Evolutionary conservation across 2,113 vertebrate species (phyloP), one percentile per base, ranked within the genome.

Genomic region (Gobio gobio): DNA sequence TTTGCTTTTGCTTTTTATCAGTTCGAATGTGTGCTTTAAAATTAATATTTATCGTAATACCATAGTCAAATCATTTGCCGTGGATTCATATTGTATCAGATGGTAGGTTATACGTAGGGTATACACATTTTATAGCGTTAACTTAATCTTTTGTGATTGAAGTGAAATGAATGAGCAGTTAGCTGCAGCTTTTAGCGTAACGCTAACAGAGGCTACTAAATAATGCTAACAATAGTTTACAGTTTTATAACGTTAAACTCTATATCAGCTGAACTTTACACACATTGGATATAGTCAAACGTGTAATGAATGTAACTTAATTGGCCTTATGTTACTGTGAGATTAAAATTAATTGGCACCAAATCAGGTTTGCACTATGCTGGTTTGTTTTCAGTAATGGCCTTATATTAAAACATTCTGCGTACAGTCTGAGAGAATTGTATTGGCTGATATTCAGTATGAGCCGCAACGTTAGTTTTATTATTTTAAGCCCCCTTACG

Each of bases 31-130:
- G 18, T 3, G 12, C 0, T 64, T 68, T 51, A 29, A 51, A 81
- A 7, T 10, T 51, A 3, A 22, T 13, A 14, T 9, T 36, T 43
- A 1, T 45, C 14, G 20, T 26, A 79, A 24, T 79, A 79, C 43
- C 18, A 33, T 22, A 68, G 45, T 51, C 6, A 68, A 18, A 68
- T n/a, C 5, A 51, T 14, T 66, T n/a, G 7, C 16, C 51, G 74
- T n/a, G 81, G 81, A 84, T 74, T 59, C 24, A 20, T 64, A 16
- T 29, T 61, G 16, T 83, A 22, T 18, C 26, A 36, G 40, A 29
- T 76, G 81, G 87, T 85, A 88, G 76, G 82, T 29, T 9, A 45
- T 33, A 78, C 10, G 87, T 85, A 88, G 76, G 82, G 29, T 9
- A 45, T 33, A 78, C 10, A 22, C 43, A 49, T 24, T 58, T 63